Percentiles rank a stretch among this genome's conserved stretches.
These are phyloP conservation scores for Argyresthia goedartella DNA, from an alignment of 2,888 invertebrate species.

Conservation along the genomic window DNA sequence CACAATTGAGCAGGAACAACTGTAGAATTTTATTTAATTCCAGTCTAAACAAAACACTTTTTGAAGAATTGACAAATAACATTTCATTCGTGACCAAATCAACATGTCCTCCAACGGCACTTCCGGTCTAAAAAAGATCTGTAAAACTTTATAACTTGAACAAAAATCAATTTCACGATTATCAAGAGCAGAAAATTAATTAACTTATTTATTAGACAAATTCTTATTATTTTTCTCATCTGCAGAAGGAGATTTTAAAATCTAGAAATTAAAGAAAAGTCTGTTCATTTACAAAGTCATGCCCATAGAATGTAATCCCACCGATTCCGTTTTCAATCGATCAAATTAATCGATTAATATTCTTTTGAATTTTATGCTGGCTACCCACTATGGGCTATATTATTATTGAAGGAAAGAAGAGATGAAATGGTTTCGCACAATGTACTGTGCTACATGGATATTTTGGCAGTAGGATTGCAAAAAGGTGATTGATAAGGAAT, in stretches of 20 bases:
- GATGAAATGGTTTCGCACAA: no score
- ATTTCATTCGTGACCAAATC: constrained; percentile 57
- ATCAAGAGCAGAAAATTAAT: not conserved
- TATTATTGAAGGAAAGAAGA: no score
- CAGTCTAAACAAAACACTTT: constrained; percentile 58
- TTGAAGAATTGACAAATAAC: constrained; percentile 61
- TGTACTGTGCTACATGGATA: no score
- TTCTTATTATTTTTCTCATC: not conserved
- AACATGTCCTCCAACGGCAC: constrained; percentile 56
- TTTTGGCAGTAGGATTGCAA: no score
- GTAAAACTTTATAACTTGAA: not conserved
- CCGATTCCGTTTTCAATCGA: no score
- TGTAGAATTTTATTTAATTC: constrained; percentile 52
- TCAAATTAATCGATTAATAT: no score
- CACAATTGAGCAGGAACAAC: constrained; percentile 45
- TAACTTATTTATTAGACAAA: not conserved
- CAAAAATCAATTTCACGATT: no score
- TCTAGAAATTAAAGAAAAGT: not conserved
- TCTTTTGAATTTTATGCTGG: no score
- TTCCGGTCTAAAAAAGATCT: constrained; percentile 35
- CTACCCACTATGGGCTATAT: no score
- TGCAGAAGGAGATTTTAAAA: no score
- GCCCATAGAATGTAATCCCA: not conserved
- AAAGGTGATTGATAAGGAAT: no score
- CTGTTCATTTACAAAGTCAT: not conserved